Base-by-base conservation (phyloP, 35 echinoderm and acorn worm genomes). In the Lytechinus variegatus region DNA sequence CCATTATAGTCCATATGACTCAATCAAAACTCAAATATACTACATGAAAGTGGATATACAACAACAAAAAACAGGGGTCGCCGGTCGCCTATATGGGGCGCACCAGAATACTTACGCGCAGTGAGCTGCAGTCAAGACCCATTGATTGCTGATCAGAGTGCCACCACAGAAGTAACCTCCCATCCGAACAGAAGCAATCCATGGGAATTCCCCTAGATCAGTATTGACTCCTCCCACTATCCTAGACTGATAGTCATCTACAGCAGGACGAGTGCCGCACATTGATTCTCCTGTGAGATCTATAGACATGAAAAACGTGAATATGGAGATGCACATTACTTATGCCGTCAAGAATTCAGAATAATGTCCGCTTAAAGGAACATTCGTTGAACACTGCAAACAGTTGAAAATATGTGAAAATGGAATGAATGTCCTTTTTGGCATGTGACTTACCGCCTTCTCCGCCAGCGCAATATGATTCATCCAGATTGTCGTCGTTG, bases 121-220 rank as follows among this genome's bases (percentile, higher is more conserved):
- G 87, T 99, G 98, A n/a, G 95, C 97, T 28, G 98, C 98, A 10
- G 98, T 99, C 56, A 99, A 54, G n/a, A 99, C 96, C 98, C 98
- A 99, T 55, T 96, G 94, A 29, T 97, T 87, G 55, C 94, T 96
- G 24, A 99, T 97, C 13, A 99, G 86, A 61, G 98, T 96, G 2
- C 96, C 98, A 9, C 98, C 98, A 92, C 98, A 99, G 28, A 94
- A 97, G 10, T 97, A 97, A 51, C 96, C 97, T 19, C 88, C 56
- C 27, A 90, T 94, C 27, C 92, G 71, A 24, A 88, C 53, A 92
- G 92, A 87, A 27, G 72, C 57, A 54, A 97, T 96, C 98, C 98
- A 99, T 4, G 98, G 98, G 96, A 96, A 99, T 54, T 71, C 95
- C 24, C 98, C 98, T 28, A 96, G 97, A 21, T 86, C 94, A 12